These are phyloP conservation scores for Lamellibrachia luymesi DNA, from an alignment of 1,140 invertebrate species.

Conservation along the genomic window DNA sequence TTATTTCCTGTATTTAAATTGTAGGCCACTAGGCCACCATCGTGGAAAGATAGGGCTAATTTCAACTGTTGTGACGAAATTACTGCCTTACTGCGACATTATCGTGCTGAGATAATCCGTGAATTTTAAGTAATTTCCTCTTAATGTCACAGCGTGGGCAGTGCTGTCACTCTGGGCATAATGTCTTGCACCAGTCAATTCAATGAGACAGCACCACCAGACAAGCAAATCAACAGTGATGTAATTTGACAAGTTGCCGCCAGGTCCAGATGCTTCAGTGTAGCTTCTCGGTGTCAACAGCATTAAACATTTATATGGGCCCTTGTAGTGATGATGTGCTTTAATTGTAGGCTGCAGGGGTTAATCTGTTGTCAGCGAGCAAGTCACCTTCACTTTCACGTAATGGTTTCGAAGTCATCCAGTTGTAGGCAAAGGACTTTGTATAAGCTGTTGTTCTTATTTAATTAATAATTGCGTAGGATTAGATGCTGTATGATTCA, in stretches of 20 bases:
- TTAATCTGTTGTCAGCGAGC: background rate
- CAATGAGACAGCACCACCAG: background rate
- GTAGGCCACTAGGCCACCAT: background rate
- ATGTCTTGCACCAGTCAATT: background rate
- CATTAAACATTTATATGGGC: slow-evolving; percentile 5
- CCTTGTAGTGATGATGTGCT: background rate
- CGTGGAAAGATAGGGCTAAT: background rate
- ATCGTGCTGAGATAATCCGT: background rate
- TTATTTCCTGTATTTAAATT: background rate
- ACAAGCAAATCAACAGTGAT: background rate
- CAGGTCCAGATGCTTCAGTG: background rate
- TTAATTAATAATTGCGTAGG: background rate
- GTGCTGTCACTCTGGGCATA: background rate
- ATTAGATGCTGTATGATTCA: too few species aligned
- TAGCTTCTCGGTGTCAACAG: background rate
- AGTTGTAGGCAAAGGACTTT: background rate
- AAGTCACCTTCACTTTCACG: background rate
- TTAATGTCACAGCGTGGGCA: background rate
- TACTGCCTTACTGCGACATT: background rate
- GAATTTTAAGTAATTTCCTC: background rate
- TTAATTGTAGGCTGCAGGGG: background rate
- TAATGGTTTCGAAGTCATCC: background rate
- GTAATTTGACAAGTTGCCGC: background rate
- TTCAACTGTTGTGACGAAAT: background rate
- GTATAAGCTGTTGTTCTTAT: background rate